Percentiles rank a stretch among this genome's conserved stretches.
Evolutionary conservation across 2,113 vertebrate species (phyloP).

Genomic region (Vireo altiloquus): DNA sequence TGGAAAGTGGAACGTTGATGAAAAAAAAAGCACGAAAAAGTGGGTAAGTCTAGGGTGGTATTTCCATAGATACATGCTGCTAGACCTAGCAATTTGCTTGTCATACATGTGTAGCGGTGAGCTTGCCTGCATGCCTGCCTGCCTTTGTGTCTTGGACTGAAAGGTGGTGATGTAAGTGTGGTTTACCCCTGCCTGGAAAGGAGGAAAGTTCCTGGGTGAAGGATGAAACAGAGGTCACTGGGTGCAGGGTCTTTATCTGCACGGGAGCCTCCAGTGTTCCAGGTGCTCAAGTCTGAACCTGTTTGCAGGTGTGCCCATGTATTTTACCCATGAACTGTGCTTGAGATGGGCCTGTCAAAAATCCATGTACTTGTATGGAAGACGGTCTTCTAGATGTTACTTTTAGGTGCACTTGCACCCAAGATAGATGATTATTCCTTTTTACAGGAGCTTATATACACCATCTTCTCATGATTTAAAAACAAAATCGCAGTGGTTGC

Average conservation of each 20-base stretch:
- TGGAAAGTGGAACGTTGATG: neutral
- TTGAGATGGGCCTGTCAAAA: neutral
- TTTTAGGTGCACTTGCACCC: neutral
- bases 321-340: neutral
- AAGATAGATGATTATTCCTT: neutral
- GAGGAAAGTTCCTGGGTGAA: neutral
- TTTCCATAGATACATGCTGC: neutral
- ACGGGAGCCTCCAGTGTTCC: neutral
- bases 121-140: neutral
- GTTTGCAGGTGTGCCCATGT: neutral
- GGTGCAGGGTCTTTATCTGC: neutral
- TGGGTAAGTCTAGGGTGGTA: neutral
- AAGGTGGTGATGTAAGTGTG: neutral
- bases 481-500: neutral
- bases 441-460: neutral
- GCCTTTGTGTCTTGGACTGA: neutral
- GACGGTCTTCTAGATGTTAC: neutral
- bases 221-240: neutral
- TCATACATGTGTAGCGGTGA: accelerated
- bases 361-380: accelerated
- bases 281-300: neutral
- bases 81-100: neutral
- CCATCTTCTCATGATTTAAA: neutral
- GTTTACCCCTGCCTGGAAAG: neutral
- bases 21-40: neutral